Evolutionary conservation across 1,140 invertebrate species (phyloP), one percentile per base, ranked within the genome.

Genomic region (Bombus consobrinus): DNA sequence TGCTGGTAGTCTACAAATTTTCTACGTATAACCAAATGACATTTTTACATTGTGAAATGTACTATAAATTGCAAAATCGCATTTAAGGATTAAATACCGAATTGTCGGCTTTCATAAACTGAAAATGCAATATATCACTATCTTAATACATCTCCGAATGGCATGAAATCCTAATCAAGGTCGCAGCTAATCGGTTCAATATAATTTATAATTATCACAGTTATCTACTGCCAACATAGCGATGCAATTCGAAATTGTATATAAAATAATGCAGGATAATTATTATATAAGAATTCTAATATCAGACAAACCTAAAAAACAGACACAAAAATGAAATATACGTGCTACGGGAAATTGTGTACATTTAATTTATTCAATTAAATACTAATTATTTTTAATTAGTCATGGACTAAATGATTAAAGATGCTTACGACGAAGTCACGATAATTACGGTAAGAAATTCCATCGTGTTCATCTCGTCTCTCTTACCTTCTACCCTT

Each of bases 401-500:
- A 37, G 10, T 9, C 66, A 25, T 25, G 1, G 47, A 86, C 15
- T 25, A 6, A 79, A 75, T 76, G 57, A 73, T 32, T 62, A 62
- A 32, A 43, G 9, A 12, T 41, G 76, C 62, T 43, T 47, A n/a
- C 4, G 43, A 62, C 62, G 22, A 87, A 80, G 59, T 37, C 13
- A 66, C 71, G 86, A 88, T 88, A 83, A 87, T 88, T 87, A 68
- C 43, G 68, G 28, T 73, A 87, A 87, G 86, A 87, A 82, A 87
- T 87, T 87, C 69, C 84, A 86, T 88, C 66, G 32, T 28, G 41
- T 34, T 72, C 32, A 69, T 87, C 68, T 32, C 39, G 43, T 72
- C 57, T 37, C 39, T 34, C n/a, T 47, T 34, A 34, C 25, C 39
- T 64, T 28, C 41, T n/a, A 43, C 32, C 41, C 15, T 37, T 25